Conservation (phyloP, 2,888 invertebrate species). For the Rhagonycha fulva region DNA sequence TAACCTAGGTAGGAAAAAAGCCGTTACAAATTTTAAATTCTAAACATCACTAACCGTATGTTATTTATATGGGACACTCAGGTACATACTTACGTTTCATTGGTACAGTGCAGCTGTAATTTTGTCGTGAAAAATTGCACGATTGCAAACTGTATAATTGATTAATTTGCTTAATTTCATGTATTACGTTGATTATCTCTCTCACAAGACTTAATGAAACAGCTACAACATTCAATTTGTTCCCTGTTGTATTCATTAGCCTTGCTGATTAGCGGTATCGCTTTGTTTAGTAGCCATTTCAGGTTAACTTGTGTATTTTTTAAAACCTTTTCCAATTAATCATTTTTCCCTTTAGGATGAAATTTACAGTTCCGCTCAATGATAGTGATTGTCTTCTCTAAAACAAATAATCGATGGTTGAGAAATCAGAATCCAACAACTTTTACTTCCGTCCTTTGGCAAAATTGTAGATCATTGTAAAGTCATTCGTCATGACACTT, state of each 20-base stretch:
- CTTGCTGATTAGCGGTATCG: neutral
- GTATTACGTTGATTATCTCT: neutral
- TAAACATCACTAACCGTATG: neutral
- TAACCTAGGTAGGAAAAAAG: neutral
- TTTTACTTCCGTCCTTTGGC: slow-evolving; percentile 1
- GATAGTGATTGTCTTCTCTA: neutral
- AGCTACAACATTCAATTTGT: neutral
- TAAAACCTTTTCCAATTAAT: neutral
- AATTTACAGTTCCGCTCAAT: neutral
- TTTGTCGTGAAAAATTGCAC: neutral
- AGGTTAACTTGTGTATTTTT: neutral
- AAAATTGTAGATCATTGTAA: neutral
- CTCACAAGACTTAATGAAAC: neutral
- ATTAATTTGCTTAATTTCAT: neutral
- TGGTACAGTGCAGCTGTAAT: neutral
- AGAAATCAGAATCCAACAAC: neutral
- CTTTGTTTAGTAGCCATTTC: neutral
- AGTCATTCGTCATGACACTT: neutral
- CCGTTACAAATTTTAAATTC: neutral
- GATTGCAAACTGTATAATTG: neutral
- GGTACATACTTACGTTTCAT: neutral
- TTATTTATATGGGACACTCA: neutral
- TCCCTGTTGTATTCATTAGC: neutral
- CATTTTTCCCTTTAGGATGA: neutral
- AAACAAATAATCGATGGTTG: neutral